Percentiles rank a stretch among this genome's conserved stretches.
These are phyloP conservation scores for Clistopyga incitator DNA, from an alignment of 2,888 invertebrate species.

Conservation along the genomic window DNA sequence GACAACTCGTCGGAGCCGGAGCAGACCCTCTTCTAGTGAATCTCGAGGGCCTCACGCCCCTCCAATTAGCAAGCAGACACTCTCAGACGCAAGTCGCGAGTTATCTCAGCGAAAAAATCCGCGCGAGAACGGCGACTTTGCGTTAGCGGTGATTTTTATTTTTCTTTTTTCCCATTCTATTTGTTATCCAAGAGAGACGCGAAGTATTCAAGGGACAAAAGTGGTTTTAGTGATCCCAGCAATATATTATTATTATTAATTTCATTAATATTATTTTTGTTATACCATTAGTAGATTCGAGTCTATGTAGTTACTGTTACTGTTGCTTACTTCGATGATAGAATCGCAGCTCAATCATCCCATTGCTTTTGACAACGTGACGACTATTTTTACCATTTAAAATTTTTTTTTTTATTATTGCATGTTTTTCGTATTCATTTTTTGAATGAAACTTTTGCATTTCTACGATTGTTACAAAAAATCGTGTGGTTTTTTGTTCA, in stretches of 20 bases:
- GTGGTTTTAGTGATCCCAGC: slow-evolving; percentile 58
- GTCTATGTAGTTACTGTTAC: slow-evolving; percentile 21
- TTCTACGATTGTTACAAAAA: too few relatives aligned
- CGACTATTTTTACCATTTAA: too few relatives aligned
- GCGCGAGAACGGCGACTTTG: slow-evolving; percentile 74
- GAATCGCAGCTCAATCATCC: neutral
- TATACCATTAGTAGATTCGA: slow-evolving; percentile 23
- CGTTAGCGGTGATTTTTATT: slow-evolving; percentile 69
- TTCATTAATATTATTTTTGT: slow-evolving; percentile 54
- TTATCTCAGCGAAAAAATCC: slow-evolving; percentile 85
- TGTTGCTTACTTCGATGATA: slow-evolving; percentile 13
- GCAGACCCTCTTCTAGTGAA: slow-evolving; percentile 89
- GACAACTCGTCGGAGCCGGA: slow-evolving; percentile 90
- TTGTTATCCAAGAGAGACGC: slow-evolving; percentile 49
- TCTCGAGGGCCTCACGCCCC: slow-evolving; percentile 89
- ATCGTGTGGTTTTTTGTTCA: too few relatives aligned
- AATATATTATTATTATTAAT: slow-evolving; percentile 49
- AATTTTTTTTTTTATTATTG: too few relatives aligned
- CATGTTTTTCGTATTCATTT: too few relatives aligned
- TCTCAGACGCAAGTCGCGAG: slow-evolving; percentile 86
- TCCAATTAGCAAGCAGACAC: slow-evolving; percentile 87
- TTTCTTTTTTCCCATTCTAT: slow-evolving; percentile 45
- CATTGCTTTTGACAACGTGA: neutral
- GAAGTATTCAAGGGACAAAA: slow-evolving; percentile 53
- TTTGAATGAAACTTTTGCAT: too few relatives aligned